phyloP scores from a whole-genome alignment of 1,140 invertebrate species.

The Pogonomyrmex barbatus region DNA sequence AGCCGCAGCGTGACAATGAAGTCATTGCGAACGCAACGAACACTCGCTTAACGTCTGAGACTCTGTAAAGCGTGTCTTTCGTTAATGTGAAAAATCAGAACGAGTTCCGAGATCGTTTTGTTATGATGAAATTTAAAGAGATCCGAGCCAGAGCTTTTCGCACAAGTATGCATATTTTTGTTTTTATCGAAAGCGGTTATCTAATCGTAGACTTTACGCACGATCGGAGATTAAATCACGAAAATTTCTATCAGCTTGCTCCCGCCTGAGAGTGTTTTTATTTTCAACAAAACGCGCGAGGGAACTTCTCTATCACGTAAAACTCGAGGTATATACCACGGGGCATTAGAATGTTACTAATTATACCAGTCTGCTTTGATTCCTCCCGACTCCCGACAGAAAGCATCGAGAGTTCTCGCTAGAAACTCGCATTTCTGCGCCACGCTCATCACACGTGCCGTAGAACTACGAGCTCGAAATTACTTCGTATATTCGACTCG shows the following conservation, averaged over 20 bases:
- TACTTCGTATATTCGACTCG: slow-evolving; percentile 54
- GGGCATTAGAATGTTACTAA: slow-evolving; percentile 45
- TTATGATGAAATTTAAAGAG: slow-evolving; percentile 9
- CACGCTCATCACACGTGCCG: slow-evolving; percentile 57
- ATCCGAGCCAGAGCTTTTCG: background rate
- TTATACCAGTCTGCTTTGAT: slow-evolving; percentile 49
- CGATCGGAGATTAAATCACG: slow-evolving; percentile 12
- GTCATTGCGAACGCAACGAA: slow-evolving; percentile 17
- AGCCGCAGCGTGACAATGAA: slow-evolving; percentile 50
- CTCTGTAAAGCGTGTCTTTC: slow-evolving; percentile 46
- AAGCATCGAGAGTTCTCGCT: slow-evolving; percentile 46
- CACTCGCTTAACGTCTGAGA: background rate
- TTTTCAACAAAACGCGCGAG: slow-evolving; percentile 19
- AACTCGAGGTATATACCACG: slow-evolving; percentile 14
- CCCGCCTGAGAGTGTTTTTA: slow-evolving; percentile 36
- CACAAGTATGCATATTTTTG: background rate
- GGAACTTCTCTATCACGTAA: slow-evolving; percentile 25
- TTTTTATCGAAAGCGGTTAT: background rate
- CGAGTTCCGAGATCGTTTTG: slow-evolving; percentile 11
- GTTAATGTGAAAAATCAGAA: slow-evolving; percentile 19
- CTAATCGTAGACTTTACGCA: slow-evolving; percentile 12
- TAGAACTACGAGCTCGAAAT: slow-evolving; percentile 53
- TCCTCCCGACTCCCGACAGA: slow-evolving; percentile 30
- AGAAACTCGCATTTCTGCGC: slow-evolving; percentile 53
- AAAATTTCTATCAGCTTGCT: slow-evolving; percentile 26